Base-by-base conservation (phyloP, 2,113 vertebrate species). In the Embiotoca jacksoni region DNA sequence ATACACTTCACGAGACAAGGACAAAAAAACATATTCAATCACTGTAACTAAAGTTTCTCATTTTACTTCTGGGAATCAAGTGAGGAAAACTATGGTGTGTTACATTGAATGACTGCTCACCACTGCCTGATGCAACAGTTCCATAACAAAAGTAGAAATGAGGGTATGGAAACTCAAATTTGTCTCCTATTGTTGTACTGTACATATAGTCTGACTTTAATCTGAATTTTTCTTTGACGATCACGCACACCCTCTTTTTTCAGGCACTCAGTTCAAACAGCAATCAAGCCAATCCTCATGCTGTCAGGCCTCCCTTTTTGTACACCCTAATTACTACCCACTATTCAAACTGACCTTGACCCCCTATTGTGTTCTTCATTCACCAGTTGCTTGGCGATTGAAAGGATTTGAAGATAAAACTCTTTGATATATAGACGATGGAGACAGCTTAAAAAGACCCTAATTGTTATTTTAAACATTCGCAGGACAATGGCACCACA, bases 321-420 rank as follows among this genome's bases (percentile, higher is more conserved):
- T 59, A 53, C 35, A 36, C 57, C 55, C 10, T 87, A 85, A 85
- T 85, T 78, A 69, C 57, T 41, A 39, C 56, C 50, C 72, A 73
- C 64, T 10, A 74, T 52, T 81, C 61, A 79, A 58, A 54, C 61
- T 58, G 53, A 49, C 16, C 23, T 69, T 57, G 15, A 39, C 56
- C 35, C 72, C 49, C 74, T 39, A 36, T 57, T 84, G 65, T 82
- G 32, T 67, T 55, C 32, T 50, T 56, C 32, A 58, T 46, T 65
- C 53, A 62, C 50, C 23, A 65, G 31, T 65, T 8, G 10, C 46
- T 64, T 39, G 13, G 15, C 53, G 23, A 68, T 50, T 57, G 30
- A 71, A 60, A 41, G 56, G 57, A 37, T 53, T 33, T 3, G 62
- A 49, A 67, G 56, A 78, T 41, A 79, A 72, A 78, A 60, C 44